Evolutionary conservation across 2,888 invertebrate species (phyloP), one percentile per base, ranked within the genome.

Genomic region (Cyaniris semiargus): DNA sequence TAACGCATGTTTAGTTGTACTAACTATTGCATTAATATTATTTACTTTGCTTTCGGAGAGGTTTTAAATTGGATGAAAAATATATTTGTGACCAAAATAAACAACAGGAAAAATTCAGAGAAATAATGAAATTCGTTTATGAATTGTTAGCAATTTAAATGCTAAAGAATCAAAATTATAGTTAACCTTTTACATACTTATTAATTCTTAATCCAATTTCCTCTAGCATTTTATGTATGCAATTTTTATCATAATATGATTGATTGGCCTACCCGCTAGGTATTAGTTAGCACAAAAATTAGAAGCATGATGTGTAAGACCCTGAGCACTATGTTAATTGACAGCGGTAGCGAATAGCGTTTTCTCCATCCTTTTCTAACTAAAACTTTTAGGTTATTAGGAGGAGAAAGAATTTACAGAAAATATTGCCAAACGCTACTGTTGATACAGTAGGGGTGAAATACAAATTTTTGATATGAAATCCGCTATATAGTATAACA

Each of bases 211-310:
- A 66, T 66, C 27, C 27, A 66, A 15, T 66, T 66, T 31, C 15
- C 27, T 66, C 15, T 23, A 27, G 15, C 15, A 27, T 18, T 31
- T 66, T 18, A 66, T 27, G 15, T 66, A 66, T 66, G 66, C 13
- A 27, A 66, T 66, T 13, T 66, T 6, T 66, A 27, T 66, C 13
- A 18, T 31, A 6, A 23, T n/a, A n/a, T n/a, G n/a, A 27, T 18
- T 66, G 27, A 66, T 10, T 31, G 15, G 27, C 66, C 66, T 31
- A 38, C 13, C 15, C 0, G 18, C 53, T 18, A 4, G 3, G 1
- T 44, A 44, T 23, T 44, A 10, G 71, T 71, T 71, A 44, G 72
- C 72, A 72, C 72, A 72, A 72, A 72, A 72, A 72, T 23, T 72
- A 13, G 0, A 38, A 31, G 66, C 66, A 18, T 66, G 60, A 13